Base-by-base conservation (phyloP, 2,797 vertebrate species). In the Enteromius afrohamiltoni region DNA sequence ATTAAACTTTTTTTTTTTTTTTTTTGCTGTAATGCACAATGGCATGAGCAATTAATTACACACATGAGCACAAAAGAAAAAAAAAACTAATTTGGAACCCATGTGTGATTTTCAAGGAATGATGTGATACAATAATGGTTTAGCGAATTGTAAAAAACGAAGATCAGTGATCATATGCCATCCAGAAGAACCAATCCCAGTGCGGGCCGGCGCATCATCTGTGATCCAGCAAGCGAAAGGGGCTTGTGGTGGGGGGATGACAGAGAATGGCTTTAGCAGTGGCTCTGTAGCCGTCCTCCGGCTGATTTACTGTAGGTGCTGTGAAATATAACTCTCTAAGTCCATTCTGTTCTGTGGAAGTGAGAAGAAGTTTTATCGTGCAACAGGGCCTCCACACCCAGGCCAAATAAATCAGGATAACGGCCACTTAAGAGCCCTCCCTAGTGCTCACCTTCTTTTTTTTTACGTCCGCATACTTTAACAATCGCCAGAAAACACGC, bases 11-110 rank as follows among this genome's bases (percentile, higher is more conserved):
- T 31, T 31, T 31, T 31, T 31, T 34, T 34, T 37, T 37, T 37
- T 37, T 55, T 83, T 31, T 42, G 62, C 60, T 29, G 34, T 68
- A 55, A 82, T 29, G 23, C 23, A n/a, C n/a, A 76, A 64, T 17
- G 26, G 17, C 93, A 94, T 91, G 94, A 88, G 93, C 92, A 91
- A 94, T 85, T 74, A 79, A 73, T 86, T 83, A 42, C 70, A 58
- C 31, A 70, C 58, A 47, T 6, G 34, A 17, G 55, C 21, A 45
- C 58, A 60, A 42, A 45, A 51, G n/a, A 45, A 74, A 82, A 45
- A 3, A 45, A 45, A 74, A 8, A 45, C 4, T 17, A 2, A 73
- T 73, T 81, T 23, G 21, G 55, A 62, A 71, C 53, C 3, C 1
- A 49, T 10, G 26, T 71, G 11, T 1, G 10, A 60, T 74, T 64